Evolutionary conservation across 2,113 vertebrate genomes (phyloP).

Genomic region (Brachypteracias leptosomus): DNA sequence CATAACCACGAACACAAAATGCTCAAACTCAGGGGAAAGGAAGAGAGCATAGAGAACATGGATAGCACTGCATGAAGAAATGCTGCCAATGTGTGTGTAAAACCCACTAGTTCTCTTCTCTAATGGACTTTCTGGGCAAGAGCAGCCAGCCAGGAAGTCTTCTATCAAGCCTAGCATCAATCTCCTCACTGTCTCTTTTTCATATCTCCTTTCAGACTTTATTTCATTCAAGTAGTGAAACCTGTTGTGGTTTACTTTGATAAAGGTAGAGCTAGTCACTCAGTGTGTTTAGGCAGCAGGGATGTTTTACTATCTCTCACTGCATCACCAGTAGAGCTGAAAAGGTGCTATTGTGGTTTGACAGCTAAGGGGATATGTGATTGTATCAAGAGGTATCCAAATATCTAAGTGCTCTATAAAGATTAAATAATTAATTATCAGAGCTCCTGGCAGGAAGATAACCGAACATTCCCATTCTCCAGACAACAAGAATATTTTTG

Average conservation of each 20-base stretch:
- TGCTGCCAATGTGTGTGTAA: background rate
- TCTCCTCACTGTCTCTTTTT: background rate
- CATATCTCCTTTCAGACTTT: slow-evolving; percentile 39
- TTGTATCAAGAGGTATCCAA: background rate
- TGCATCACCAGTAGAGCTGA: background rate
- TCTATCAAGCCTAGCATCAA: background rate
- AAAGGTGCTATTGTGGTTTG: slow-evolving; percentile 50
- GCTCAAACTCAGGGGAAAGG: background rate
- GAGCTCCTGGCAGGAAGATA: background rate
- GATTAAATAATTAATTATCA: slow-evolving; percentile 37
- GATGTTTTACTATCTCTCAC: background rate
- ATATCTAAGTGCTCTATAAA: background rate
- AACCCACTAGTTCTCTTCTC: background rate
- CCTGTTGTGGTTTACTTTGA: slow-evolving; percentile 61
- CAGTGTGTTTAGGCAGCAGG: background rate
- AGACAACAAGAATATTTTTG: background rate
- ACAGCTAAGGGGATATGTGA: background rate
- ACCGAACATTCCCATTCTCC: background rate
- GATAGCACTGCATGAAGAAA: background rate
- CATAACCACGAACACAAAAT: fast-evolving
- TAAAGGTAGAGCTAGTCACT: slow-evolving; percentile 38
- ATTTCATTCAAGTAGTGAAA: slow-evolving; percentile 65
- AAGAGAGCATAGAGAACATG: background rate
- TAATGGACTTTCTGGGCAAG: background rate
- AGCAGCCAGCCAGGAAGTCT: slow-evolving; percentile 16